Percentiles rank a stretch among this genome's conserved stretches.
These are phyloP conservation scores for Mesochorus sp. DNA, from an alignment of 2,888 invertebrate species.

Conservation along the genomic window DNA sequence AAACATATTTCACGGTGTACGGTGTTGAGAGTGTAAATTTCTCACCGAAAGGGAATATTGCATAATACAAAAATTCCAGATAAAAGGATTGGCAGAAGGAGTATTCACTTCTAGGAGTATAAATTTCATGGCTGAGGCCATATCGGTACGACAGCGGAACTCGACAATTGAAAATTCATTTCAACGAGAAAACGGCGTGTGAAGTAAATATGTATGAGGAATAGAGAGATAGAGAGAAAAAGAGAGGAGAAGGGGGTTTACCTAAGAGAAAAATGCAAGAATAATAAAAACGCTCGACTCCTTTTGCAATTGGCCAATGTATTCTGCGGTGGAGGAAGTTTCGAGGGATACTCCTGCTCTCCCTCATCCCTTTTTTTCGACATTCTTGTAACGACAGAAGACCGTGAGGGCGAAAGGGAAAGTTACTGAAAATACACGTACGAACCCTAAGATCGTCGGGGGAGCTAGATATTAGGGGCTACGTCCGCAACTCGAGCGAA, in stretches of 20 bases:
- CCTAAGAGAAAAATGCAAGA: constrained; percentile 1
- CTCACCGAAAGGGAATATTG: too few species aligned
- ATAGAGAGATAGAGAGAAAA: background rate
- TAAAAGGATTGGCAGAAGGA: too few species aligned
- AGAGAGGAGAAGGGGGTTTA: background rate
- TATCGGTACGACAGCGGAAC: background rate
- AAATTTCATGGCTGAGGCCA: background rate
- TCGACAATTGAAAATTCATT: constrained; percentile 50
- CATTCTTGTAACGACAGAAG: background rate
- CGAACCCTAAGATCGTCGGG: constrained; percentile 57
- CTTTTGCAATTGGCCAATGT: too few species aligned
- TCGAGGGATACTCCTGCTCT: background rate
- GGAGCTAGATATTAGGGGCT: constrained; percentile 64
- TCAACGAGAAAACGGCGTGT: constrained; percentile 18
- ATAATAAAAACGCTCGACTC: background rate
- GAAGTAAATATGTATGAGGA: constrained; percentile 33
- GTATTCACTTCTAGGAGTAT: too few species aligned
- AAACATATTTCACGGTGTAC: too few species aligned
- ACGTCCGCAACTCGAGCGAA: constrained; percentile 34
- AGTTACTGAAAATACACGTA: constrained; percentile 10
- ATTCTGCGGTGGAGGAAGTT: constrained; percentile 22
- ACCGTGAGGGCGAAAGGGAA: background rate
- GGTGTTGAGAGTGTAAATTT: too few species aligned
- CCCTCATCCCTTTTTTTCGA: background rate
- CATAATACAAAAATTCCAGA: too few species aligned